Conservation (phyloP, 2,888 invertebrate genomes). For the Dorcus hopei region DNA sequence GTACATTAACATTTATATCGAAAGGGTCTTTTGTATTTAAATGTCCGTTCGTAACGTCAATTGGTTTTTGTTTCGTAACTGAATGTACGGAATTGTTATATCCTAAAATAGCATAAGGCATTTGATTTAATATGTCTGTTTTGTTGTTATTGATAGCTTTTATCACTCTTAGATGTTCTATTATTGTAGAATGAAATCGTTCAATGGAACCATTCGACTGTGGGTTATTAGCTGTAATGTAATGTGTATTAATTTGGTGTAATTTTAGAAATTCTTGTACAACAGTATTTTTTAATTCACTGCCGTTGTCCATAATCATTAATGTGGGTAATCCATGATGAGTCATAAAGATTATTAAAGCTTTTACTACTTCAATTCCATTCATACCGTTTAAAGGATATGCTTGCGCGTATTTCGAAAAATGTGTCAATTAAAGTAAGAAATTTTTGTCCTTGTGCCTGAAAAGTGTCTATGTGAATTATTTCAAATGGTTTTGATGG, state of each 20-base stretch:
- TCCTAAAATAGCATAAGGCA: not conserved
- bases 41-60: not conserved
- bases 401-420: conserved; percentile 14
- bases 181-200: not conserved
- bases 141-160: no score
- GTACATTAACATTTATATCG: no score
- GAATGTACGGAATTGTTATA: not conserved
- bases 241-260: not conserved
- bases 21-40: not conserved
- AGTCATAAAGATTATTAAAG: not conserved
- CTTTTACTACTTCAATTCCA: not conserved
- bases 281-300: no score
- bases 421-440: conserved; percentile 16
- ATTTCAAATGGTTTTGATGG: conserved; percentile 11
- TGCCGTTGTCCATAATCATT: not conserved
- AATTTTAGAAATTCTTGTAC: not conserved
- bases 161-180: not conserved
- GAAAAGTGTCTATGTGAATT: conserved; percentile 13
- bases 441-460: conserved; percentile 12
- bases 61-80: not conserved
- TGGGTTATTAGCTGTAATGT: not conserved
- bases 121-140: no score
- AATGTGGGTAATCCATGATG: not conserved
- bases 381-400: conserved; percentile 7
- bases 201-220: not conserved